A percentile compares a stretch with the other conserved stretches of the same genome.
Evolutionary conservation across 1,140 invertebrate genomes (phyloP).

Genomic region (Trigoniulus corallinus): DNA sequence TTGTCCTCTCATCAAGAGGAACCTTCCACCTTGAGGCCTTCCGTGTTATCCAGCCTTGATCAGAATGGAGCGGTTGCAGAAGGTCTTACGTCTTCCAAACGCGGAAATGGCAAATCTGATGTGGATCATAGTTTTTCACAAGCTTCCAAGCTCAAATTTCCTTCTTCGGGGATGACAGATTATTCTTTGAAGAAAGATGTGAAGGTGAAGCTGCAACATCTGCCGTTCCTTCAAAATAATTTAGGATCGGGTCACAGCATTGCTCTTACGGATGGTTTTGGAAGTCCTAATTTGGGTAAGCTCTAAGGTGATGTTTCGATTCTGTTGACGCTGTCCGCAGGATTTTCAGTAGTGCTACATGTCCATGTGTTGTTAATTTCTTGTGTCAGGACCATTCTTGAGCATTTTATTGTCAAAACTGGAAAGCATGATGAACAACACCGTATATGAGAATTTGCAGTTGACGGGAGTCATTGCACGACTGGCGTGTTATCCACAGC

Average conservation of each 20-base stretch:
- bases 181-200: background rate
- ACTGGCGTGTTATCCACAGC: constrained; percentile 71
- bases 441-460: constrained; percentile 70
- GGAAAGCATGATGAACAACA: constrained; percentile 67
- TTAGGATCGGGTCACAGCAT: background rate
- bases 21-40: no score
- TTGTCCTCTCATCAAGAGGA: no score
- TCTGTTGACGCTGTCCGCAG: background rate
- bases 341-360: background rate
- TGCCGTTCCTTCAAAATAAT: no score
- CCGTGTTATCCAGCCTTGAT: no score
- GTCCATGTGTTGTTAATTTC: background rate
- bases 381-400: constrained; percentile 55
- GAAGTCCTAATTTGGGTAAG: constrained; percentile 1
- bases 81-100: no score
- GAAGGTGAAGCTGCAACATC: background rate
- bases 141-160: no score
- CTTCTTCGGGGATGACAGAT: no score
- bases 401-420: constrained; percentile 62
- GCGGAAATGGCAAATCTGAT: no score
- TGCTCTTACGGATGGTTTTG: background rate
- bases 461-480: constrained; percentile 72
- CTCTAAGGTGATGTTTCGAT: background rate
- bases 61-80: no score
- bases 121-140: no score